Evolutionary conservation across 2,113 vertebrate genomes (phyloP), one percentile per base, ranked within the genome.

Genomic region (Podarcis cretensis): DNA sequence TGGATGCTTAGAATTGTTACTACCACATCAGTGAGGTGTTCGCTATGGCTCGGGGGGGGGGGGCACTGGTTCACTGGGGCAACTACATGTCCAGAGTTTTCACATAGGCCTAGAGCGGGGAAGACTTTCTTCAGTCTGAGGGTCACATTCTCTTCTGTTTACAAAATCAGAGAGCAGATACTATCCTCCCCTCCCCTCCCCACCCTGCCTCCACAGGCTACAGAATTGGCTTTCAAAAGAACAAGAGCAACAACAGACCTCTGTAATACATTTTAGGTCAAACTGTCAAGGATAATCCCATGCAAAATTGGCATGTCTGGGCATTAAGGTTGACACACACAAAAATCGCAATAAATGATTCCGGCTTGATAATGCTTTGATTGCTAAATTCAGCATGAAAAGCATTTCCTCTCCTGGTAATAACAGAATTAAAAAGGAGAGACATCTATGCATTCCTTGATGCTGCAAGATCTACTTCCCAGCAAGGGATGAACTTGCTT

Each of bases 241-340:
- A 35, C 37, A 57, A 86, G 57, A 69, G 23, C 8, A 40, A 32
- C 59, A 86, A 75, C 32, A 32, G 90, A 79, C 3, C 40, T 6
- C 32, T 66, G 21, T 9, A 27, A 48, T 90, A n/a, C 93, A 89
- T 89, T 94, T 84, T 23, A 89, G 35, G 65, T 84, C 80, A 85
- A 86, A 85, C 69, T 89, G 74, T 88, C 89, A 92, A 90, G 37
- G 91, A 82, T 12, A 86, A 87, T 85, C 23, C 37, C 76, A 6
- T 35, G 3, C 79, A 6, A 0, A 54, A 89, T 65, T 90, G 80
- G 74, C 23, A 20, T 2, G 21, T 71, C 63, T 78, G 84, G 75
- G 37, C 6, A 80, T 84, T 89, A 20, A 74, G 7, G 65, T 37
- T 89, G 87, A 86, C 30, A 89, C 48, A 89, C 91, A 69, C 30